Conservation (phyloP, 2,888 invertebrate species). For the Agelastica alni region DNA sequence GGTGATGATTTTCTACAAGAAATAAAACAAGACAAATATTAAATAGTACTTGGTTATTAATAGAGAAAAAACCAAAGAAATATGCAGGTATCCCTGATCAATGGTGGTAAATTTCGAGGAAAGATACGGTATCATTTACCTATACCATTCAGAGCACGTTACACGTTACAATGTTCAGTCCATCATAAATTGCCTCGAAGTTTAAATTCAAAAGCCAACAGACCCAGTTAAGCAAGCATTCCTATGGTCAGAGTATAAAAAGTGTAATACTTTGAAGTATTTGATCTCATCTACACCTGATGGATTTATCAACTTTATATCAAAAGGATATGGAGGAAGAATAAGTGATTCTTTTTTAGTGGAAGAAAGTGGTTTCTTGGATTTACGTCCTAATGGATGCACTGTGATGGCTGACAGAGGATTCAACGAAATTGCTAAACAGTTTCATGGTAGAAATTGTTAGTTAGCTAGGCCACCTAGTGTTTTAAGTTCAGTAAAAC, state of each 20-base stretch:
- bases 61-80: background rate
- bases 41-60: background rate
- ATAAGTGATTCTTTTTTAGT: too few species aligned
- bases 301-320: too few species aligned
- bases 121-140: background rate
- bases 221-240: constrained; percentile 36
- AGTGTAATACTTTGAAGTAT: too few species aligned
- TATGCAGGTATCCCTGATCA: background rate
- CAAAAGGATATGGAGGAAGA: too few species aligned
- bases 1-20: background rate
- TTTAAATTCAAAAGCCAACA: constrained; percentile 41
- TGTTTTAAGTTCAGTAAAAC: constrained; percentile 18
- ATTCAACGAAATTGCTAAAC: too few species aligned
- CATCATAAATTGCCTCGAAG: constrained; percentile 31
- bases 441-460: too few species aligned
- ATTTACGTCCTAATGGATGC: too few species aligned
- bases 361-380: too few species aligned
- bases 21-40: background rate
- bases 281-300: too few species aligned
- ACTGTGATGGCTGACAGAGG: too few species aligned
- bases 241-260: constrained; percentile 46
- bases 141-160: too few species aligned
- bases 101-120: background rate
- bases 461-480: constrained; percentile 27
- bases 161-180: background rate